Base-by-base conservation (phyloP, 1,140 invertebrate genomes). In the Chironomus tepperi region DNA sequence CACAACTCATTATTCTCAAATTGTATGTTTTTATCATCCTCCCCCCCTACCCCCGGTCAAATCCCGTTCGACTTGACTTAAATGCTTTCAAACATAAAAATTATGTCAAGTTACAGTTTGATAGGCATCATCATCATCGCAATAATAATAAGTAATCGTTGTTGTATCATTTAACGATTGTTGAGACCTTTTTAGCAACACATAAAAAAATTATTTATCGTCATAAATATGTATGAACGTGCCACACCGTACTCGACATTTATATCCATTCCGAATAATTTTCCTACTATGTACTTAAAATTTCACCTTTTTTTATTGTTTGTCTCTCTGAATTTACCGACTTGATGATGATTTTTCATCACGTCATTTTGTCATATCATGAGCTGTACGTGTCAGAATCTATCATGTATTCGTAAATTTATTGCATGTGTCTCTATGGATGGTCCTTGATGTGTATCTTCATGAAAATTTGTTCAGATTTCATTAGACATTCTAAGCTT, bases 351-450 rank as follows among this genome's bases (percentile, higher is more conserved):
- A 57, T 57, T 57, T 57, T 57, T 57, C 47, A 57, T 57, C 47
- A 57, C 47, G 47, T 57, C 47, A 57, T 57, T 57, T 57, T n/a
- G n/a, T 57, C 47, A n/a, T 57, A 57, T 57, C 47, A 57, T 57
- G 47, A 57, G 10, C 8, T 15, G 47, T 57, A 57, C 47, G 47
- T 57, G 47, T 57, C 47, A 57, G 47, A n/a, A 57, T 57, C 47
- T 57, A 57, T 57, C 47, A 57, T 34, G 24, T 34, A 34, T n/a
- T 34, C 24, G 24, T 34, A 57, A 57, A n/a, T n/a, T 12, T 57
- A 12, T 57, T 57, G 47, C 7, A 57, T 57, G 47, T 3, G 47
- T 34, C 24, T 34, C 24, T 34, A 34, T 34, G 24, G 24, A 34
- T 34, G 24, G 24, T 34, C 24, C 24, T 34, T 34, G 24, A 34